phyloP scores from a whole-genome alignment of 2,113 vertebrate species.

The Chlamydotis undulata region DNA sequence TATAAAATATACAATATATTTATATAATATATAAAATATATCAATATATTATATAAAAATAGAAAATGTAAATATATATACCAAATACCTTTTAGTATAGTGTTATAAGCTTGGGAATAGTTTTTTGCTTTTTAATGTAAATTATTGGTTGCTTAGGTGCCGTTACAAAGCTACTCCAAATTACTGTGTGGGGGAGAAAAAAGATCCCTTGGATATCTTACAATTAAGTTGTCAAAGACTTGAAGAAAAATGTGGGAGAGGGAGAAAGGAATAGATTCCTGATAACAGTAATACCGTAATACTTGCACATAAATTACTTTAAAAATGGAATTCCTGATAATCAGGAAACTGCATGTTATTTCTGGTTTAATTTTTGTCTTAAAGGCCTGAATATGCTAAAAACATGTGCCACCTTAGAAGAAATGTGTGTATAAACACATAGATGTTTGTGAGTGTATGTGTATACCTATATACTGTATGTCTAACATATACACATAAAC shows the following conservation, averaged over 20 bases:
- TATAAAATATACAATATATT: no score
- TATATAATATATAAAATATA: no score
- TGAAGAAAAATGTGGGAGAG: background rate
- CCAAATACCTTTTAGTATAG: background rate
- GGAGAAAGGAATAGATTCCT: background rate
- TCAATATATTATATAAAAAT: no score
- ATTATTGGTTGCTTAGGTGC: conserved; percentile 42
- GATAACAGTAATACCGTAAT: background rate
- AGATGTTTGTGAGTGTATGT: background rate
- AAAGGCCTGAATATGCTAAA: background rate
- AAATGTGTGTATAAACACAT: background rate
- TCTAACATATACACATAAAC: rapidly evolving
- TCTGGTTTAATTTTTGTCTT: background rate
- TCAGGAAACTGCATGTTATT: background rate
- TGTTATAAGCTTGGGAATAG: background rate
- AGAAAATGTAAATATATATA: no score
- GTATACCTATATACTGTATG: background rate
- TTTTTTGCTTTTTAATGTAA: conserved; percentile 54
- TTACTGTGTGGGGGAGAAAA: background rate
- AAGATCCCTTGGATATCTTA: background rate
- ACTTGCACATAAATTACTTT: background rate
- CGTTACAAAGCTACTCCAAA: background rate
- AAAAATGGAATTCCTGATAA: background rate
- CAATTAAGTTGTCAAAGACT: background rate
- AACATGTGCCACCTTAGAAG: background rate